A percentile compares a stretch with the other conserved stretches of the same genome.
phyloP scores from a whole-genome alignment of 2,888 invertebrate species.

The Leptopilina myrica region DNA sequence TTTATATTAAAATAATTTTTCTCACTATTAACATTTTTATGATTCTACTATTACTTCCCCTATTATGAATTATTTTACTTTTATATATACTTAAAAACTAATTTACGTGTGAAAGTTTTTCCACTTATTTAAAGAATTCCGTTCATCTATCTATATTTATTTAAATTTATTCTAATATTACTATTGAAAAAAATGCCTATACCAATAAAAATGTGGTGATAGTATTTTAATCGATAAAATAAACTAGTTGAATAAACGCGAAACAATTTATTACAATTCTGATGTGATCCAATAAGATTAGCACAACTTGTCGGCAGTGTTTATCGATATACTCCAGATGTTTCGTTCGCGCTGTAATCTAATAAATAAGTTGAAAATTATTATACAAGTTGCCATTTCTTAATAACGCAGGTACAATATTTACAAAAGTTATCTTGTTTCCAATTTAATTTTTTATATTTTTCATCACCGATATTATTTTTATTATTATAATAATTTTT shows the following conservation, averaged over 20 bases:
- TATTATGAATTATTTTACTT: too few species aligned
- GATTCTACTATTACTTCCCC: too few species aligned
- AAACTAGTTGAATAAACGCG: constrained; percentile 7
- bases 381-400: constrained; percentile 6
- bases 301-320: constrained; percentile 12
- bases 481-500: background rate
- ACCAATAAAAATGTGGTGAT: background rate
- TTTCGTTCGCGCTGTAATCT: constrained; percentile 1
- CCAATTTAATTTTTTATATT: background rate
- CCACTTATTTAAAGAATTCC: background rate
- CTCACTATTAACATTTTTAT: too few species aligned
- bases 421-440: constrained; percentile 5
- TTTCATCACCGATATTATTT: background rate
- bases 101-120: too few species aligned
- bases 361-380: constrained; percentile 20
- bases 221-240: constrained; percentile 13
- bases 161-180: background rate
- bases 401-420: background rate
- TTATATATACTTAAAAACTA: too few species aligned
- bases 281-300: constrained; percentile 15
- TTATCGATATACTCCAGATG: constrained; percentile 21
- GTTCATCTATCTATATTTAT: background rate
- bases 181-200: background rate
- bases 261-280: constrained; percentile 6
- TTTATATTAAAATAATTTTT: too few species aligned